Base-by-base conservation (phyloP, 2,888 invertebrate species). In the Ecdyonurus torrentis region DNA sequence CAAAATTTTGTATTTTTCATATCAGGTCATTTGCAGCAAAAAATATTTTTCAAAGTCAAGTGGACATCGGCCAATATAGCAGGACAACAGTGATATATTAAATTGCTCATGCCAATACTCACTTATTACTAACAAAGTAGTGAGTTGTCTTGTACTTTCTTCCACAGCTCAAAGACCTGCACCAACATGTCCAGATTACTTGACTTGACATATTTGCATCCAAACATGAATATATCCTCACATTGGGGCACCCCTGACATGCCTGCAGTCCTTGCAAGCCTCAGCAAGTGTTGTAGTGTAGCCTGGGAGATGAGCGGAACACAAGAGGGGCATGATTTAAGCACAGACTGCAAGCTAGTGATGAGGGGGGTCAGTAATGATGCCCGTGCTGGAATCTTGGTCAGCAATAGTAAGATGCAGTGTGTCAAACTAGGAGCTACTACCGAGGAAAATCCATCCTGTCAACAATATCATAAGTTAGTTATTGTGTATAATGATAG, bases 191-290 rank as follows among this genome's bases (percentile, higher is more conserved):
- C n/a, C n/a, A n/a, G n/a, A n/a, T n/a, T n/a, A n/a, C n/a, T n/a
- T n/a, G n/a, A n/a, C n/a, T n/a, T n/a, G n/a, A 70, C 64, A 68
- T 67, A 71, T 60, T 71, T 67, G 66, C 71, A 71, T 25, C 74
- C 75, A 66, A 72, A 72, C 60, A 70, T 66, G 22, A 74, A 64
- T 65, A 74, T 69, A 68, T 75, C 72, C 64, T 71, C 69, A 67
- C 72, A 74, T 65, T 74, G 73, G 15, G 70, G 67, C 63, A 74
- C 69, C 61, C 72, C 65, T 0, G 67, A 67, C 15, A 70, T 64
- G 37, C 64, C 65, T 55, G 37, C 64, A 50, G 64, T 69, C 55
- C 15, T 37, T 5, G 37, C 37, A 15, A 37, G 37, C 5, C 37
- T 15, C 5, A 37, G 5, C 37, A 37, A 15, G 7, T 37, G 37